Conservation (phyloP, 30 jellyfish, hydroid and myxozoan genomes). For the Rhopilema esculentum region DNA sequence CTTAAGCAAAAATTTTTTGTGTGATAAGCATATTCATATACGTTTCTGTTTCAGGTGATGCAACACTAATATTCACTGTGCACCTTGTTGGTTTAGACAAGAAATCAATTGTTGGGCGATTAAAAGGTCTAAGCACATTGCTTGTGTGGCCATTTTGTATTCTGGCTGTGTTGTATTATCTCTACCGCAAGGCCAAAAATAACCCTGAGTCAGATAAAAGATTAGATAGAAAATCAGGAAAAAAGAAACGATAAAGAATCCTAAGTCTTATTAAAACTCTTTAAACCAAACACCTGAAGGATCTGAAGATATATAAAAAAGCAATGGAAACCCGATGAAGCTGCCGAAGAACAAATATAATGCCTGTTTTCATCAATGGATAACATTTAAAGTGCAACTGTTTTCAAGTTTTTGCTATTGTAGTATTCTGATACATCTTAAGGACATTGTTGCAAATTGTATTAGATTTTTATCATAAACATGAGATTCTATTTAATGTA, state of each 20-base stretch:
- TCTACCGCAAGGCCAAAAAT: conserved; percentile 59
- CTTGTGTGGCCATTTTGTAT: conserved; percentile 75
- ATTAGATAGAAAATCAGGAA: conserved; percentile 78
- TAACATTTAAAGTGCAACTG: no score
- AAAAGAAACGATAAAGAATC: conserved; percentile 64
- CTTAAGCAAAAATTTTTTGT: no score
- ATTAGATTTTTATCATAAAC: no score
- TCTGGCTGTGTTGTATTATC: conserved; percentile 59
- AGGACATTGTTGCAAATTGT: no score
- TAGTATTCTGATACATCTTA: no score
- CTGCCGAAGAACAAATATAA: no score
- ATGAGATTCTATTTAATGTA: no score
- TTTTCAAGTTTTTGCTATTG: no score
- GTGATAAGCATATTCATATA: no score
- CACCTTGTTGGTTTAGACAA: conserved; percentile 85
- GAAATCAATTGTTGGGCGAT: conserved; percentile 51
- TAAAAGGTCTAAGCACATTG: conserved; percentile 41
- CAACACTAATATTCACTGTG: conserved; percentile 84
- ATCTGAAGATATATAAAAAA: not conserved
- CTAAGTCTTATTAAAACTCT: not conserved
- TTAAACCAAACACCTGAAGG: not conserved
- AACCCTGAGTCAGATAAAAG: conserved; percentile 62
- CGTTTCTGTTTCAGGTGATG: conserved; percentile 66
- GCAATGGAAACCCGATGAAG: no score
- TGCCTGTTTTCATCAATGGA: no score